These are phyloP conservation scores for Sebastes kiyomatsui DNA, from an alignment of 2,797 vertebrate genomes.

Conservation along the genomic window DNA sequence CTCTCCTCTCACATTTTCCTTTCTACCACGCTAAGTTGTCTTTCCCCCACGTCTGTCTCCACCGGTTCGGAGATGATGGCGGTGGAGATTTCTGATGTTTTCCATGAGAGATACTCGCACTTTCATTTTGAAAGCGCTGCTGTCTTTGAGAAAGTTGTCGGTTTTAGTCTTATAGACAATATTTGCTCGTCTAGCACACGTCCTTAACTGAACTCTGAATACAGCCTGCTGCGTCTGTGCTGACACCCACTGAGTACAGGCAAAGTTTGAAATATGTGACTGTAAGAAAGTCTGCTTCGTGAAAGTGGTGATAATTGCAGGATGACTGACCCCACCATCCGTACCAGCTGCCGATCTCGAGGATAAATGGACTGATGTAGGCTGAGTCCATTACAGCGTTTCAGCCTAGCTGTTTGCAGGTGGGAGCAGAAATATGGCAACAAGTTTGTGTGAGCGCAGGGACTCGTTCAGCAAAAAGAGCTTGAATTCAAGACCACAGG, in stretches of 20 bases:
- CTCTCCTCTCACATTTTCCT: constrained; percentile 36
- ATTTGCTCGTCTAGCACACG: not conserved
- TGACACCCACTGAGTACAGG: constrained; percentile 23
- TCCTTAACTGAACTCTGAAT: constrained; percentile 3
- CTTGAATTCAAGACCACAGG: not conserved
- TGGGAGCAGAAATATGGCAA: not conserved
- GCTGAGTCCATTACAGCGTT: constrained; percentile 7
- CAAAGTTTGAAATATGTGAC: constrained; percentile 22
- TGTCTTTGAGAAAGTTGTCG: not conserved
- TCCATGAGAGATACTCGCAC: not conserved
- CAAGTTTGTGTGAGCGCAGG: not conserved
- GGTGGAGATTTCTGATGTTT: constrained; percentile 6
- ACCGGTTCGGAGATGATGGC: not conserved
- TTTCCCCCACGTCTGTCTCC: not conserved
- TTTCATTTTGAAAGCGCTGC: not conserved
- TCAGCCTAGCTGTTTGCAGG: constrained; percentile 13
- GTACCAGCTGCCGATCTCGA: constrained; percentile 30
- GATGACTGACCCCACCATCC: constrained; percentile 29
- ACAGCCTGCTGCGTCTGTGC: constrained; percentile 1
- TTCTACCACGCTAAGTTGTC: not conserved
- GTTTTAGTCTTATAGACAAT: not conserved
- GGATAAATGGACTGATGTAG: constrained; percentile 10
- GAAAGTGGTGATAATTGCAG: constrained; percentile 39
- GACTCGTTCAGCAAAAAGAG: not conserved
- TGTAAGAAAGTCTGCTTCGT: constrained; percentile 1